Conservation (phyloP, 2,888 invertebrate species). For the Hirtodrosophila cameraria region DNA sequence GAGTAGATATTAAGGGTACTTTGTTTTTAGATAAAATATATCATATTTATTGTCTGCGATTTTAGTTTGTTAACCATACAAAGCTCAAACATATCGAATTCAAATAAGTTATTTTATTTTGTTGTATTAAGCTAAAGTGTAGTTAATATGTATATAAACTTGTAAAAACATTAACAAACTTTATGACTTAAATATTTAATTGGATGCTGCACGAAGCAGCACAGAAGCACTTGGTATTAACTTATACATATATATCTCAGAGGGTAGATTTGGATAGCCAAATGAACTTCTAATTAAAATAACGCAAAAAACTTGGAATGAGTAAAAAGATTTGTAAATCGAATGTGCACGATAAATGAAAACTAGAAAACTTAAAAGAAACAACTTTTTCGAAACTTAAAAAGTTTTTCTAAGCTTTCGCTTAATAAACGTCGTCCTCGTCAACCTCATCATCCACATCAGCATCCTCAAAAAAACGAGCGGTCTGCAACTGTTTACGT, state of each 20-base stretch:
- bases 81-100: neutral
- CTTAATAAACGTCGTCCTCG: conserved; percentile 50
- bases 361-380: conserved; percentile 16
- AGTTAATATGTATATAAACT: conserved; percentile 26
- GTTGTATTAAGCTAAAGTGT: conserved; percentile 8
- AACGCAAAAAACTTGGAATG: conserved; percentile 7
- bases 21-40: too few species aligned
- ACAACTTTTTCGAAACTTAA: conserved; percentile 26
- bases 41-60: too few species aligned
- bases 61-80: neutral
- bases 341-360: conserved; percentile 8
- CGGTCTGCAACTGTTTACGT: conserved; percentile 87
- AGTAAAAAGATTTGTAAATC: conserved; percentile 14
- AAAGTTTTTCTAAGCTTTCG: conserved; percentile 36
- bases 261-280: conserved; percentile 9
- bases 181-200: conserved; percentile 56
- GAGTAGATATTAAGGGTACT: too few species aligned
- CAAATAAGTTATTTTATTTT: neutral
- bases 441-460: conserved; percentile 22
- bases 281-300: conserved; percentile 2
- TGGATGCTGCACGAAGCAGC: conserved; percentile 50
- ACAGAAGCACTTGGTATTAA: conserved; percentile 66
- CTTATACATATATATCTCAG: conserved; percentile 44
- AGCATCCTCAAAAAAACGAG: conserved; percentile 84
- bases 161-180: conserved; percentile 70